These are phyloP conservation scores for Aplysia californica DNA, from an alignment of 1,140 invertebrate genomes.

Conservation along the genomic window DNA sequence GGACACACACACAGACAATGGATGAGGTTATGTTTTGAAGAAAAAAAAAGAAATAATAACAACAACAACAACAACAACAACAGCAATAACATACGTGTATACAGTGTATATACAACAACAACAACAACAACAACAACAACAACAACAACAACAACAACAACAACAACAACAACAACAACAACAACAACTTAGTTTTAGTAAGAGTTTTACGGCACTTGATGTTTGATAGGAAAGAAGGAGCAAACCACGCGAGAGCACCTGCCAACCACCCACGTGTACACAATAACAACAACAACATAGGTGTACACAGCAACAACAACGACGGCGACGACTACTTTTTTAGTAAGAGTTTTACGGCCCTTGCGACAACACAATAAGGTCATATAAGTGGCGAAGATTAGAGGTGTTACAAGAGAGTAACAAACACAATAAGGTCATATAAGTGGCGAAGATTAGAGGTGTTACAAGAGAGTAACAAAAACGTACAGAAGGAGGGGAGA, in stretches of 20 bases:
- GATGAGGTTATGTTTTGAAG: neutral
- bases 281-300: neutral
- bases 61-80: neutral
- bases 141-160: neutral
- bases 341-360: no score
- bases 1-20: conserved; percentile 7
- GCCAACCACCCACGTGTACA: neutral
- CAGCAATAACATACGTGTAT: no score
- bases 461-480: no score
- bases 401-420: no score
- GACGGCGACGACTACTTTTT: no score
- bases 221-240: neutral
- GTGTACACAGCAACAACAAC: neutral
- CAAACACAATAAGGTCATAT: no score
- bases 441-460: no score
- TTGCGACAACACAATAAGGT: no score
- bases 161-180: neutral
- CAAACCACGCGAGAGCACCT: neutral
- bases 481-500: no score
- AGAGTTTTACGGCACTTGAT: neutral
- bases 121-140: neutral
- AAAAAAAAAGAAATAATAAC: neutral
- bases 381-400: no score
- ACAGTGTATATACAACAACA: no score
- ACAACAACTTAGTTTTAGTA: neutral